Percentiles rank a stretch among this genome's conserved stretches.
phyloP scores from a whole-genome alignment of 2,797 vertebrate species.

The Pseudomugil tenellus region DNA sequence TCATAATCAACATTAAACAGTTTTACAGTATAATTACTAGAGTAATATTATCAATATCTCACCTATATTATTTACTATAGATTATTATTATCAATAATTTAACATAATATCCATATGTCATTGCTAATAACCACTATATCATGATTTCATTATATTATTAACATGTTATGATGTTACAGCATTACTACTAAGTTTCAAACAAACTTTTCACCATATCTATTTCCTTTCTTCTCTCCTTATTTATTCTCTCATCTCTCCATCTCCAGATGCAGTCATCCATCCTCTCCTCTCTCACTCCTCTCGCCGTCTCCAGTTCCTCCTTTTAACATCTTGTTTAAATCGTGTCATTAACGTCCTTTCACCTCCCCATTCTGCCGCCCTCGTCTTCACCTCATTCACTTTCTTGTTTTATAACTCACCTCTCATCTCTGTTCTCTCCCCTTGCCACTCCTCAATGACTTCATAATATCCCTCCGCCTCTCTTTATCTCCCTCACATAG shows the following conservation, averaged over 20 bases:
- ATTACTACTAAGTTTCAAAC: too few species aligned
- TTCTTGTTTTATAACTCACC: conserved; percentile 70
- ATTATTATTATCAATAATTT: too few species aligned
- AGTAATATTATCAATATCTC: too few species aligned
- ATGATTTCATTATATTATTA: too few species aligned
- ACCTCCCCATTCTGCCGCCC: conserved; percentile 39
- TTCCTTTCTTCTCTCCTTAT: conserved; percentile 11
- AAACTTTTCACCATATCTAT: background rate
- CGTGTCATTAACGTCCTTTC: conserved; percentile 48
- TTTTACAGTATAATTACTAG: too few species aligned
- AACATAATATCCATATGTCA: too few species aligned
- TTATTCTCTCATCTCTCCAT: conserved; percentile 27
- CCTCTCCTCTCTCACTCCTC: conserved; percentile 19
- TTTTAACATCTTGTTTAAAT: conserved; percentile 61
- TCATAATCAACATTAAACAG: too few species aligned
- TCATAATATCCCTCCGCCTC: conserved; percentile 59
- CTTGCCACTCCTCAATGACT: conserved; percentile 48
- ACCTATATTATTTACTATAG: too few species aligned
- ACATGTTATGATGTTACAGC: too few species aligned
- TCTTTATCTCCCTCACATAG: conserved; percentile 37
- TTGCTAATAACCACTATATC: too few species aligned
- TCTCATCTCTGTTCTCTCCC: conserved; percentile 47
- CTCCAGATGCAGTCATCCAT: conserved; percentile 23
- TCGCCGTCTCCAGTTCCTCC: conserved; percentile 19
- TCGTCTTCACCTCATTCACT: conserved; percentile 59